Evolutionary conservation across 2,113 vertebrate genomes (phyloP).

Genomic region (Malurus elegans): DNA sequence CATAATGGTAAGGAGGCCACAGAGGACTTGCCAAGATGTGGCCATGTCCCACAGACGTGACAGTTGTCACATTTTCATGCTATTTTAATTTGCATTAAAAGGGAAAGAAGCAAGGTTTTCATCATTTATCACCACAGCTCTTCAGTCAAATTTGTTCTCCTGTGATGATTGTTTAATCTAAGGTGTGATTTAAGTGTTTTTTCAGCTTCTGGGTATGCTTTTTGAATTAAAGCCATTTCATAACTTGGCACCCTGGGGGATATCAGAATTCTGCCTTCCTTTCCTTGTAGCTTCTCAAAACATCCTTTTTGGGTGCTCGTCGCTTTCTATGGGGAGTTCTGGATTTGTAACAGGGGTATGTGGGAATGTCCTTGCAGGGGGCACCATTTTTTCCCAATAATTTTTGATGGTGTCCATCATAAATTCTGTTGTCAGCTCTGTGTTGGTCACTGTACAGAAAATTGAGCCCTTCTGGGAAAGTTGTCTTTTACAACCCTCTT

Average conservation of each 20-base stretch:
- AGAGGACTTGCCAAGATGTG: neutral
- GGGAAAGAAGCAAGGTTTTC: neutral
- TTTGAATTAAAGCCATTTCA: neutral
- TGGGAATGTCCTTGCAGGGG: fast-evolving
- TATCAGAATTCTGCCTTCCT: neutral
- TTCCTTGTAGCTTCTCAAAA: neutral
- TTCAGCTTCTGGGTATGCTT: neutral
- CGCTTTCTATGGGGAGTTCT: neutral
- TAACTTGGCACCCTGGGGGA: neutral
- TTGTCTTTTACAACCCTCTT: neutral
- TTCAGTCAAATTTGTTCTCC: neutral
- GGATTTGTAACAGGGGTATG: fast-evolving
- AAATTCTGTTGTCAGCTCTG: neutral
- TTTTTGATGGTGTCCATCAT: neutral
- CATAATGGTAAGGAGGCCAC: neutral
- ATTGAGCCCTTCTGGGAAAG: neutral
- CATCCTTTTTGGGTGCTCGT: neutral
- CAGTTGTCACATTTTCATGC: neutral
- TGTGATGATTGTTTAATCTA: neutral
- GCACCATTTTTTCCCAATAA: neutral
- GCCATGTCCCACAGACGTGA: fast-evolving
- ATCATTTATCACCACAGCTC: neutral
- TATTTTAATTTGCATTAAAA: neutral
- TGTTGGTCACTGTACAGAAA: neutral
- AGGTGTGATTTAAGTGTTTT: neutral